Percentiles rank a stretch among this genome's conserved stretches.
Conservation (phyloP, 2,797 vertebrate species). For the Amblyraja radiata region DNA sequence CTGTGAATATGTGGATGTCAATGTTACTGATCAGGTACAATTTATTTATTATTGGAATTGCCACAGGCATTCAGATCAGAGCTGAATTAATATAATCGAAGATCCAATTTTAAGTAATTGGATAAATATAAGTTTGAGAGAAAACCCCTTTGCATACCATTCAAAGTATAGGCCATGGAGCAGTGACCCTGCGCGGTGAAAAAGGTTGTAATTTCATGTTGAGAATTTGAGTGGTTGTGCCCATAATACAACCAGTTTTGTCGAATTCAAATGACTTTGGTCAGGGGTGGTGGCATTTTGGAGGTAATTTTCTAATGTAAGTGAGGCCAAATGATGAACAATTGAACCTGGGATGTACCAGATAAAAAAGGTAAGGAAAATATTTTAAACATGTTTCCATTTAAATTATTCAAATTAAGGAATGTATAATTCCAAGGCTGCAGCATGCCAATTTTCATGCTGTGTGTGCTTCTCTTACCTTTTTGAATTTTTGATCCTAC, state of each 20-base stretch:
- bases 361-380: not conserved
- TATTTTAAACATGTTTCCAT: not conserved
- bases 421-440: not conserved
- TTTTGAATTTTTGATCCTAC: too few species aligned
- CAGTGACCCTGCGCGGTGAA: not conserved
- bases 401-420: not conserved
- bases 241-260: not conserved
- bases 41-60: not conserved
- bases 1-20: conserved; percentile 66
- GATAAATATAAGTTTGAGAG: not conserved
- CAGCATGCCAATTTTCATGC: not conserved
- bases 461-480: not conserved
- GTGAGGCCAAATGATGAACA: not conserved
- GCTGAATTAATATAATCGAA: not conserved
- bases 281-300: not conserved
- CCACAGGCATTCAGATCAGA: not conserved
- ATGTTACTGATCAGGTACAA: conserved; percentile 63
- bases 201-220: not conserved
- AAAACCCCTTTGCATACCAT: not conserved
- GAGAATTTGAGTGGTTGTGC: not conserved
- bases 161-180: not conserved
- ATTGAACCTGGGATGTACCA: not conserved
- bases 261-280: not conserved
- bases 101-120: not conserved
- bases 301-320: not conserved